Base-by-base conservation (phyloP, 2,797 vertebrate species). In the Etheostoma nigrum region DNA sequence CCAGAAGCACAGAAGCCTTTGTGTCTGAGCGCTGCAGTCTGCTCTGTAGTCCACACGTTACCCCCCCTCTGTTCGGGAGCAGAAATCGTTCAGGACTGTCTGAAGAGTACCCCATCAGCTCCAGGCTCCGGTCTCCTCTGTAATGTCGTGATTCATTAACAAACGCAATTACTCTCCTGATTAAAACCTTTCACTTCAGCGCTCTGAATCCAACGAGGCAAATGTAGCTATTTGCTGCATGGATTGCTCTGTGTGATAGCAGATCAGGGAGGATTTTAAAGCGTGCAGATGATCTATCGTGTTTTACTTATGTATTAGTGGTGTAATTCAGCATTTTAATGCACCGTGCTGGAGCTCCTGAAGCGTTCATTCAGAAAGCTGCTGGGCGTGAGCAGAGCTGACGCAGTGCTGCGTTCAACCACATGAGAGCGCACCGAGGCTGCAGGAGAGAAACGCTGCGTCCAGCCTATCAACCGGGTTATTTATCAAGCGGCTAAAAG, bases 191-290 rank as follows among this genome's bases (percentile, higher is more conserved):
- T 86, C 79, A 82, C 82, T 88, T 11, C 66, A 53, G 52, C 44
- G 67, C 84, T 61, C 82, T 62, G 63, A 81, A 75, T 71, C 82
- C 78, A 75, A 82, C 59, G 21, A 70, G 67, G 73, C 67, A 76
- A 89, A 82, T 86, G 85, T 81, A 84, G 86, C 78, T 84, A 88
- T 89, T 88, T 88, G 72, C 84, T 82, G 89, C 82, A 74, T 90
- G 89, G 79, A 23, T 76, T 60, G 72, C 60, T 80, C 66, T 70
- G 87, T 60, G 85, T 86, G 74, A 52, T 78, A 83, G 80, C 82
- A 79, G 77, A 85, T 83, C 76, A 82, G 73, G 0, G 58, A 76
- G 81, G 77, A 42, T 55, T 78, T 44, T 67, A 66, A 63, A 67
- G 74, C 33, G 76, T 68, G 72, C 76, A 68, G 83, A 81, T 74